These are phyloP conservation scores for Dissostichus mawsoni DNA, from an alignment of 2,113 vertebrate species.

Conservation along the genomic window DNA sequence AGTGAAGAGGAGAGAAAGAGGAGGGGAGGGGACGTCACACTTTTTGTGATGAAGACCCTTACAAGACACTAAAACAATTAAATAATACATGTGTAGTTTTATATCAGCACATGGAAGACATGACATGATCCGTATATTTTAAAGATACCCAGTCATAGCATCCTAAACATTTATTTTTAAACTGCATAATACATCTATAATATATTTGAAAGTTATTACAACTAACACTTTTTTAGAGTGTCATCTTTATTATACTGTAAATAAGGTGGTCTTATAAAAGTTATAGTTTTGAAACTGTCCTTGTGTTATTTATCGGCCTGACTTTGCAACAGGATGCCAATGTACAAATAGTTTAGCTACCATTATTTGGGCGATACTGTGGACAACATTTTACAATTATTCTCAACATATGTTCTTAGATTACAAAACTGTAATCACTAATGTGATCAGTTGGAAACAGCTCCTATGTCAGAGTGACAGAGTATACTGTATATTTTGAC, in stretches of 20 bases:
- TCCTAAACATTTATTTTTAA: not conserved
- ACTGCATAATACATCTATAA: not conserved
- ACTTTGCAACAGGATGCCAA: too few species aligned
- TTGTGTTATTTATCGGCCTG: too few species aligned
- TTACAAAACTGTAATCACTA: not conserved
- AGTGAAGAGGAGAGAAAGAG: constrained; percentile 27
- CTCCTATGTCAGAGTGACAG: not conserved
- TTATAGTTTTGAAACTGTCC: not conserved
- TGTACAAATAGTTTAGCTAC: not conserved
- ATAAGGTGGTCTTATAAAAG: not conserved
- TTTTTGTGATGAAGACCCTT: constrained; percentile 2
- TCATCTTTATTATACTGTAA: not conserved
- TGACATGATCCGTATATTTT: not conserved
- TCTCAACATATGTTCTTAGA: not conserved
- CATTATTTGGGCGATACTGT: not conserved
- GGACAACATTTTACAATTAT: not conserved
- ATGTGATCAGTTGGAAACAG: not conserved
- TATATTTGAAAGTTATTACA: not conserved
- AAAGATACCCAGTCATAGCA: not conserved
- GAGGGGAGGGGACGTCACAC: constrained; percentile 20
- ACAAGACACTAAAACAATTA: not conserved
- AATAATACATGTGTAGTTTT: not conserved
- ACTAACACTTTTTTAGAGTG: not conserved
- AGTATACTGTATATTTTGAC: not conserved
- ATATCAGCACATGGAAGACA: not conserved